Conservation (phyloP, 2,797 vertebrate genomes). For the Gobionotothen gibberifrons region DNA sequence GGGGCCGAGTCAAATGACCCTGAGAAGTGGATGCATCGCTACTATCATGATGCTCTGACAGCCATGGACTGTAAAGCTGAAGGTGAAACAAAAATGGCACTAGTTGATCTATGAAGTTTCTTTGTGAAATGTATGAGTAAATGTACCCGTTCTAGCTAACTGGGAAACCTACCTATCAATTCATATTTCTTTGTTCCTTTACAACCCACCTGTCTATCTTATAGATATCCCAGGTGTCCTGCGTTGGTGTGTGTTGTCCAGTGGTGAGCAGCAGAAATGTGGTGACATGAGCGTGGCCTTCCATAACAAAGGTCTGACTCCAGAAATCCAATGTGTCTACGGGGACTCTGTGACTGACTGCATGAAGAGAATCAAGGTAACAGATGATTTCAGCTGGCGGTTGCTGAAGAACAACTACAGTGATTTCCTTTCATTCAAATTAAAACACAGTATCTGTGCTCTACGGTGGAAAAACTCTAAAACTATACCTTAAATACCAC, state of each 20-base stretch:
- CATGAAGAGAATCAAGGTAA: constrained; percentile 86
- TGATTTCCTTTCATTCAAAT: background rate
- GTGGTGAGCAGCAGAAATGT: constrained; percentile 91
- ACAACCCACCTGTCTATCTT: background rate
- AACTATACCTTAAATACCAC: too few relatives aligned
- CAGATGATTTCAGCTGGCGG: background rate
- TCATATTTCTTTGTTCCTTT: background rate
- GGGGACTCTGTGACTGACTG: constrained; percentile 87
- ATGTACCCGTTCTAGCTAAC: background rate
- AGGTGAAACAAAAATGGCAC: constrained; percentile 73
- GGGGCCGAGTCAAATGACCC: constrained; percentile 80
- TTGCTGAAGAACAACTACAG: background rate
- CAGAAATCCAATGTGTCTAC: constrained; percentile 87
- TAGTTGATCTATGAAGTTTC: background rate
- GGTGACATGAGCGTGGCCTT: constrained; percentile 88
- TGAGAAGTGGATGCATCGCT: constrained; percentile 87
- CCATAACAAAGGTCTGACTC: constrained; percentile 80
- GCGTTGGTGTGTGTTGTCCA: constrained; percentile 92
- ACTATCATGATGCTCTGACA: constrained; percentile 84
- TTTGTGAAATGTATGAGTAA: background rate
- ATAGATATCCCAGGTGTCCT: constrained; percentile 82
- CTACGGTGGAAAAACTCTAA: too few relatives aligned
- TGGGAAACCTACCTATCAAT: background rate
- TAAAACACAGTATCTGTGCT: background rate
- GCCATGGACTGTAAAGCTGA: constrained; percentile 87